Percentiles rank a stretch among this genome's conserved stretches.
Evolutionary conservation across 2,888 invertebrate species (phyloP).

Genomic region (Myopa testacea): DNA sequence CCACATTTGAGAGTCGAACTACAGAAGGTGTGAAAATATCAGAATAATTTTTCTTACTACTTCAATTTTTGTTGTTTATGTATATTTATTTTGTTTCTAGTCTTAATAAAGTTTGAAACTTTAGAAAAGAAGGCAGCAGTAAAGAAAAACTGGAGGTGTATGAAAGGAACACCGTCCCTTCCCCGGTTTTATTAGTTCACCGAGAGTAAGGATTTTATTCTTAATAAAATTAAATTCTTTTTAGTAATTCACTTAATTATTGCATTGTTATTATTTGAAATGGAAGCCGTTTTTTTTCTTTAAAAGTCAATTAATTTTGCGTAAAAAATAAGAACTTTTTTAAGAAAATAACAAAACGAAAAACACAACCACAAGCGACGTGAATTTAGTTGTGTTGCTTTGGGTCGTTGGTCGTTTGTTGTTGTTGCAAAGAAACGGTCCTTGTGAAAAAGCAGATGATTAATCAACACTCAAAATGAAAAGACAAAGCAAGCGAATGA

Average conservation of each 20-base stretch:
- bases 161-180: background rate
- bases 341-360: background rate
- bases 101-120: background rate
- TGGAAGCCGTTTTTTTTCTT: background rate
- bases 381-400: background rate
- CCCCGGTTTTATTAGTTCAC: background rate
- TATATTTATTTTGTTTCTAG: background rate
- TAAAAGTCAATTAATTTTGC: background rate
- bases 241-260: too few relatives aligned
- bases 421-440: background rate
- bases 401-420: background rate
- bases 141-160: background rate
- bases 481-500: background rate
- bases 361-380: background rate
- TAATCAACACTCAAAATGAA: background rate
- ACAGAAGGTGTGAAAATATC: constrained; percentile 32
- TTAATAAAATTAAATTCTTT: too few relatives aligned
- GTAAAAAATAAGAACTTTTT: background rate
- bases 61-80: background rate
- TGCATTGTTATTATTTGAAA: too few relatives aligned
- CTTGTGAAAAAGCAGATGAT: background rate
- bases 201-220: background rate
- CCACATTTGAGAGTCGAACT: background rate
- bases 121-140: too few relatives aligned
- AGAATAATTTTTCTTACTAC: background rate